These are phyloP conservation scores for Euthynnus affinis DNA, from an alignment of 2,797 vertebrate genomes.

Conservation along the genomic window DNA sequence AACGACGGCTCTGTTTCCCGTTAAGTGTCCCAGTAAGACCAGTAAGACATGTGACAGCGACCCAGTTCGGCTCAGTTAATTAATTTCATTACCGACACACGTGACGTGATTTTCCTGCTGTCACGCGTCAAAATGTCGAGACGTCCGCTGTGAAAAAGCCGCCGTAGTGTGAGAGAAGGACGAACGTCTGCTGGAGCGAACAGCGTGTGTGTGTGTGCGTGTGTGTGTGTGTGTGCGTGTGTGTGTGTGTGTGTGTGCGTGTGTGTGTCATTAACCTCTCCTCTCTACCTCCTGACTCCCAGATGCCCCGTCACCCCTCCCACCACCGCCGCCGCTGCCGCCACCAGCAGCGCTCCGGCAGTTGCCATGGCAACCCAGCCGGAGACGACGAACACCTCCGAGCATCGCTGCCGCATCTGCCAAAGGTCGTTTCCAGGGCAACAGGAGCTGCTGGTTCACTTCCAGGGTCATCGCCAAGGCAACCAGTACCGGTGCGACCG, in stretches of 20 bases:
- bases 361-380: slow-evolving; percentile 94
- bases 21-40: too few species aligned
- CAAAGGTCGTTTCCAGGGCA: slow-evolving; percentile 97
- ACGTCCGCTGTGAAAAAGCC: too few species aligned
- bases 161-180: too few species aligned
- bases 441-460: slow-evolving; percentile 98
- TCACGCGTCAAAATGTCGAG: not conserved
- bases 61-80: too few species aligned
- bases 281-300: slow-evolving; percentile 58
- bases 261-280: slow-evolving; percentile 39
- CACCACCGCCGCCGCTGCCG: slow-evolving; percentile 92
- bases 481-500: slow-evolving; percentile 99
- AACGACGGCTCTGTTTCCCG: too few species aligned
- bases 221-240: not conserved
- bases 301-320: slow-evolving; percentile 95
- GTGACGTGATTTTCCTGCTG: too few species aligned
- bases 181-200: too few species aligned
- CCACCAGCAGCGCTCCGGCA: slow-evolving; percentile 89
- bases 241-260: too few species aligned
- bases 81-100: too few species aligned
- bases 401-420: slow-evolving; percentile 99
- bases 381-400: slow-evolving; percentile 92
- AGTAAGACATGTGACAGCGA: too few species aligned
- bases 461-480: slow-evolving; percentile 97
- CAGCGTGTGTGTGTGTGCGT: slow-evolving; percentile 10